Evolutionary conservation across 37 sponge, comb jelly and placozoan genomes (phyloP), one percentile per base, ranked within the genome.

Genomic region (Axinella damicornis): DNA sequence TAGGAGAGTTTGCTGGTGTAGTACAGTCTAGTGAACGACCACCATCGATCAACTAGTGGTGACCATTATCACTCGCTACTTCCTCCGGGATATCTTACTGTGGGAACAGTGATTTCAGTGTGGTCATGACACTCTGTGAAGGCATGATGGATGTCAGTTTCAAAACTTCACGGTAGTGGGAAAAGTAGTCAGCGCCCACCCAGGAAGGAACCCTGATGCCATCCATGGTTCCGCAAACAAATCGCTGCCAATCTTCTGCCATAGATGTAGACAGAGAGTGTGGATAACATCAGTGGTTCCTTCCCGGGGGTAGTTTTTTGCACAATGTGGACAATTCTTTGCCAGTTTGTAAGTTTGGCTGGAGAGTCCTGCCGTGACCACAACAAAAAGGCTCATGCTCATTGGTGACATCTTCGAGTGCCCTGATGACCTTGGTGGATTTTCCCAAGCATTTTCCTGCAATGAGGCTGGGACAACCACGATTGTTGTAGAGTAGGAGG

Each of bases 401-500:
- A 41, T 0, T 2, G 52, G 0, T 53, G 53, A 31, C 89, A 82
- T 56, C 33, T 15, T 11, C 4, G 20, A 24, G 81, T 67, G 0
- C 83, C 83, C 57, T 82, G 83, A 37, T 88, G 89, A 0, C 89
- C 89, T 4, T 20, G 17, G 62, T 88, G 89, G 36, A 82, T 53
- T 38, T 87, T 87, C 0, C 40, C 32, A 6, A 87, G 33, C 20
- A 75, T 73, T 33, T 62, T 38, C 36, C 60, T 59, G 74, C 13
- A 79, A 55, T 12, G 79, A 66, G 0, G 21, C 16, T 6, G 81
- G 81, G 2, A 79, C 75, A 6, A 79, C 87, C 80, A 11, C 81
- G 57, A 16, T n/a, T n/a, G 14, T 75, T 69, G 25, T 69, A 79
- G 2, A 87, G 73, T 11, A 87, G 73, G 11, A 87, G n/a, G 28